phyloP scores from a whole-genome alignment of 2,113 vertebrate species.

The Pteruthius melanotis region DNA sequence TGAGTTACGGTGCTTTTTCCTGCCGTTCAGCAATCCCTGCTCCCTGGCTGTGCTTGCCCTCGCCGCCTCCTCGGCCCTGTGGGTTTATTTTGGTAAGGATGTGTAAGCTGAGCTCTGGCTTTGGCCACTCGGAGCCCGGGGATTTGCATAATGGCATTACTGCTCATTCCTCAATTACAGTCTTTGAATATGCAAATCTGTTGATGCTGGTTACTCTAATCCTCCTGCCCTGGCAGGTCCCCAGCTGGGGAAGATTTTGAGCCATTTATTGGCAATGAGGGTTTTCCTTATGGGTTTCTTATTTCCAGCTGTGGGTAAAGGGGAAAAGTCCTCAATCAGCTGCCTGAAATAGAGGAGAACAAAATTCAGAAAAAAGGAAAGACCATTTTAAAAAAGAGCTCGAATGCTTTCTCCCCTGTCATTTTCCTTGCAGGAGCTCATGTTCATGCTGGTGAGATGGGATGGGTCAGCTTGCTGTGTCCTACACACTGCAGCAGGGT shows the following conservation, averaged over 20 bases:
- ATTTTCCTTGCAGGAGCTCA: not conserved
- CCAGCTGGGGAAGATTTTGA: not conserved
- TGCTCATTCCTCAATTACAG: constrained; percentile 17
- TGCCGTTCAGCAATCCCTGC: not conserved
- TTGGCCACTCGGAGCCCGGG: not conserved
- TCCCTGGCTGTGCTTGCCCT: not conserved
- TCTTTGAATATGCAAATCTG: not conserved
- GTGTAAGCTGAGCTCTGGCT: not conserved
- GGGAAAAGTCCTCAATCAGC: not conserved
- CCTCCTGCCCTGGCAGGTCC: not conserved
- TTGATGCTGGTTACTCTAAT: constrained; percentile 3
- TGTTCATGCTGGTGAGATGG: not conserved
- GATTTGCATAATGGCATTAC: constrained; percentile 38
- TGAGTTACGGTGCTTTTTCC: not conserved
- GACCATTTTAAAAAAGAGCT: not conserved
- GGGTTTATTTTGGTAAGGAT: not conserved
- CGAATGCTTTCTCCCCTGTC: not conserved
- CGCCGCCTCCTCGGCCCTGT: rapidly evolving
- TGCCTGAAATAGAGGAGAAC: not conserved
- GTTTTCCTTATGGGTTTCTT: not conserved
- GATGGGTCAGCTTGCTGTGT: not conserved
- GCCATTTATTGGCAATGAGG: not conserved
- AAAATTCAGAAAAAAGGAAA: not conserved
- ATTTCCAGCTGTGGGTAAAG: not conserved
- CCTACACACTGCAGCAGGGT: not conserved